Conservation (phyloP, 1,140 invertebrate genomes). For the Apolygus lucorum region DNA sequence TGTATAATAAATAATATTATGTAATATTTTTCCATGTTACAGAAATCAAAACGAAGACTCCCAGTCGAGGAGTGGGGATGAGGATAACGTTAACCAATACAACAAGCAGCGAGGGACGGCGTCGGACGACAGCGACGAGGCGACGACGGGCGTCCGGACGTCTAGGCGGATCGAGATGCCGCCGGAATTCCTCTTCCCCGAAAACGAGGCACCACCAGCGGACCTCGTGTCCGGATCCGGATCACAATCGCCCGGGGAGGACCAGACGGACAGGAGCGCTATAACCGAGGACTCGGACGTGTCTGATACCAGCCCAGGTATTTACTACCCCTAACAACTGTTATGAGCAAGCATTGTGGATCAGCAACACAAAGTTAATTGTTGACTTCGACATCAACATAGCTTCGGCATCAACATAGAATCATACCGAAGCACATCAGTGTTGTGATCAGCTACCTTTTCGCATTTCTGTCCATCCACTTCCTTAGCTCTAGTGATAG, state of each 20-base stretch:
- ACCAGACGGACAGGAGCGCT: conserved; percentile 42
- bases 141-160: conserved; percentile 51
- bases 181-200: conserved; percentile 67
- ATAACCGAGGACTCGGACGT: conserved; percentile 42
- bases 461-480: too few relatives aligned
- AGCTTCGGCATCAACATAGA: too few relatives aligned
- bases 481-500: too few relatives aligned
- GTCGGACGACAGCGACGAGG: conserved; percentile 4
- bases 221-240: conserved; percentile 41
- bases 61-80: not conserved
- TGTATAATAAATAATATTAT: too few relatives aligned
- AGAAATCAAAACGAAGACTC: not conserved
- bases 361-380: too few relatives aligned
- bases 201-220: conserved; percentile 55
- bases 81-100: not conserved
- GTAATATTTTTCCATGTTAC: too few relatives aligned
- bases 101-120: not conserved
- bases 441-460: too few relatives aligned
- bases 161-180: conserved; percentile 72
- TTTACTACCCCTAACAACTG: too few relatives aligned
- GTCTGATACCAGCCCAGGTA: conserved; percentile 38
- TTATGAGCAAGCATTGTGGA: too few relatives aligned
- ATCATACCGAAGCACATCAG: too few relatives aligned
- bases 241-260: conserved; percentile 22
- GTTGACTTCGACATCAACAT: too few relatives aligned